Evolutionary conservation across 2,113 vertebrate species (phyloP), one percentile per base, ranked within the genome.

Genomic region (Marmota flaviventris): DNA sequence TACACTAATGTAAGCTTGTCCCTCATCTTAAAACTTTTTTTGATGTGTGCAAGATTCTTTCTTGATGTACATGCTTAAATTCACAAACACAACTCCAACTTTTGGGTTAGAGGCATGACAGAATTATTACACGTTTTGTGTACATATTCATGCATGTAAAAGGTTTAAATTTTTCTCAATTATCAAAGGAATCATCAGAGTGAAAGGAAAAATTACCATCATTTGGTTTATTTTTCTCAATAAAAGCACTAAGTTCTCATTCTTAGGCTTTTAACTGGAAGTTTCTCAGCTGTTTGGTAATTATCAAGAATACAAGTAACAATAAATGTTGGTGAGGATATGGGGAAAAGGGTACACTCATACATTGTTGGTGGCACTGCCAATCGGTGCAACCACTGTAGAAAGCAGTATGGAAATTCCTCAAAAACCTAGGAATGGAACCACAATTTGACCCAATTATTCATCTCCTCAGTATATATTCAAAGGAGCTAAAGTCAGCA

Each of bases 171-270:
- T 2, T 63, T 86, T 63, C 75, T 85, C 48, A 69, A 12, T 73
- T 24, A 63, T 69, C n/a, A 72, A 51, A 34, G 14, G 37, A 89
- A 93, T 61, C 58, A 82, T 92, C 58, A 82, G 89, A 78, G 3
- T 72, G 6, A 88, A 93, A 93, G 56, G 58, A 85, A 87, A 92
- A 92, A 79, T 51, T 13, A 56, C 24, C n/a, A 39, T 53, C 4
- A 61, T 86, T 37, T 39, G 29, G 7, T 79, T 87, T 87, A 48
- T 45, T 94, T 70, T 77, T 25, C 84, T 70, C 32, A 69, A 76
- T 83, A 87, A 95, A 89, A 39, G 88, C 34, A 88, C 39, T 95
- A 37, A 93, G 56, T 37, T 3, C n/a, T 95, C 24, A 79, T 32
- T 83, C 48, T 42, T 61, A 63, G 56, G 4, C 39, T 90, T 58